These are phyloP conservation scores for Gonatopus flavifemur DNA, from an alignment of 1,140 invertebrate genomes.

Conservation along the genomic window DNA sequence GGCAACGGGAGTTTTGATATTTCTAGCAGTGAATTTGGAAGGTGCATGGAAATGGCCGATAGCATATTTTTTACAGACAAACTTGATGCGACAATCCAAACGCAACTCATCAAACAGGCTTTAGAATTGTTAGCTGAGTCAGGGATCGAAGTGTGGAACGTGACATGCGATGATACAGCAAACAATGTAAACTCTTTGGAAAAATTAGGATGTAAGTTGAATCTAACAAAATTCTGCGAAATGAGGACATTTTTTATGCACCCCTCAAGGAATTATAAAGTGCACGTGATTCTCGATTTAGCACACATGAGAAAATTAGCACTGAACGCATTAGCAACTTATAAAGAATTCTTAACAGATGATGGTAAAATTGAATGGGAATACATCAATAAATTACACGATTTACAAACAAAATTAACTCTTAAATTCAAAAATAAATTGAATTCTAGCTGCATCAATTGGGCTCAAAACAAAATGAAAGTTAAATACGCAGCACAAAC, in stretches of 20 bases:
- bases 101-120: not conserved
- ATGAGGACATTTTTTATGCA: constrained; percentile 4
- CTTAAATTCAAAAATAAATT: constrained; percentile 7
- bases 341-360: not conserved
- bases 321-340: constrained; percentile 1
- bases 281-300: constrained; percentile 4
- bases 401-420: not conserved
- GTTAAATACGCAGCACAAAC: not conserved
- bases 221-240: not conserved
- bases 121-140: not conserved
- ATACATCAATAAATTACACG: not conserved
- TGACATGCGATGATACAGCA: not conserved
- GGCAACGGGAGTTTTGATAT: constrained; percentile 2
- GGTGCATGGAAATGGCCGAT: constrained; percentile 3
- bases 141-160: not conserved
- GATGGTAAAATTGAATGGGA: not conserved
- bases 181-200: not conserved
- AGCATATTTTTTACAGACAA: constrained; percentile 1
- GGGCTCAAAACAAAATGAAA: not conserved
- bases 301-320: constrained; percentile 10
- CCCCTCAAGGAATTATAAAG: not conserved
- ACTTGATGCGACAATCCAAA: not conserved
- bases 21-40: not conserved
- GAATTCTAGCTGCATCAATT: not conserved
- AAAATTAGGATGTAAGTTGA: not conserved